A percentile compares a stretch with the other conserved stretches of the same genome.
phyloP scores from a whole-genome alignment of 2,113 vertebrate species.

The Psilopsiagon aymara region DNA sequence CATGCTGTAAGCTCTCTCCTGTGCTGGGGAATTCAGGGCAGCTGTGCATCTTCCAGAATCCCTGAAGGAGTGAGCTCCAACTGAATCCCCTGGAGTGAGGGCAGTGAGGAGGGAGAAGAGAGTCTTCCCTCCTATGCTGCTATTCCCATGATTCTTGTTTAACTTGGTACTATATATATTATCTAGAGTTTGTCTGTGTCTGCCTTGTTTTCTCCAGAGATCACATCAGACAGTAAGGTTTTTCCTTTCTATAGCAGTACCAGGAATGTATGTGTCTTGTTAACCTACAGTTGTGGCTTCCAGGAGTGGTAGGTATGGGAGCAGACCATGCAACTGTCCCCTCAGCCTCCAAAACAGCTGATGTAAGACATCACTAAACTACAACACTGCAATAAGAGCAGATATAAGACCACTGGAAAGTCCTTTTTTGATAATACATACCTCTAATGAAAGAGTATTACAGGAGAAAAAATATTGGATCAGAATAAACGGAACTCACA shows the following conservation, averaged over 20 bases:
- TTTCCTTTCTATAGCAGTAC: neutral
- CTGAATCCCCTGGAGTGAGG: neutral
- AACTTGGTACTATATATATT: neutral
- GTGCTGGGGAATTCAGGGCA: neutral
- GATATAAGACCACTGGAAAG: neutral
- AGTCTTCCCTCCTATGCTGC: neutral
- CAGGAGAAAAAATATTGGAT: neutral
- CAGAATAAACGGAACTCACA: neutral
- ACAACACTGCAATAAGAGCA: neutral
- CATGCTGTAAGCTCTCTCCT: neutral
- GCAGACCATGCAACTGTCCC: accelerated
- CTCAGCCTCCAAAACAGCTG: neutral
- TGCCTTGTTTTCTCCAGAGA: neutral
- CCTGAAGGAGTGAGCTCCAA: neutral
- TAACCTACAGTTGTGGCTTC: neutral
- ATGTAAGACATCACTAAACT: accelerated
- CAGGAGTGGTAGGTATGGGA: neutral
- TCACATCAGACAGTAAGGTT: neutral
- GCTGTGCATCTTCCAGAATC: neutral
- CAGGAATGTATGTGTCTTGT: neutral
- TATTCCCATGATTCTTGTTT: neutral
- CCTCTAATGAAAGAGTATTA: too few relatives aligned
- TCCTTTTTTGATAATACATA: too few relatives aligned
- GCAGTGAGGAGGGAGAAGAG: neutral
- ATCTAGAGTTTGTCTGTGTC: neutral